phyloP scores from a whole-genome alignment of 2,113 vertebrate species.

The Rafetus swinhoei region DNA sequence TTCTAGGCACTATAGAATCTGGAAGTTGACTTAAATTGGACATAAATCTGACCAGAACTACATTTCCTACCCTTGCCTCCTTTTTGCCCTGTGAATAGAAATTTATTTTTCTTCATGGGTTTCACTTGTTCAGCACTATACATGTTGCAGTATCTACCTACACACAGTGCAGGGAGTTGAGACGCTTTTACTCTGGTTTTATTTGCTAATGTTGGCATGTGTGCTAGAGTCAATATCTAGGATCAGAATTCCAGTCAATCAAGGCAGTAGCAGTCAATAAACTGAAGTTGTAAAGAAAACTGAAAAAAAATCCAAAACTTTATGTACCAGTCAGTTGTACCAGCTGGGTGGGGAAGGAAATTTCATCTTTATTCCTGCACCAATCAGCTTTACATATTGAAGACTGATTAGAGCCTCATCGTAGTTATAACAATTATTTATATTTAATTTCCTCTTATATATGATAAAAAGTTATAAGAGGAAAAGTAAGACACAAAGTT shows the following conservation, averaged over 20 bases:
- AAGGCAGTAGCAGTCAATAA: slow-evolving; percentile 63
- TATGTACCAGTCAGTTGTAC: slow-evolving; percentile 58
- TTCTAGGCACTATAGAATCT: background rate
- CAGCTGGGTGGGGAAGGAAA: slow-evolving; percentile 31
- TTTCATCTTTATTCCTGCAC: slow-evolving; percentile 44
- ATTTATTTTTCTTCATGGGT: background rate
- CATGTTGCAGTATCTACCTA: background rate
- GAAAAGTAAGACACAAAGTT: slow-evolving; percentile 28
- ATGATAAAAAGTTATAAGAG: slow-evolving; percentile 10
- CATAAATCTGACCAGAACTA: slow-evolving; percentile 4
- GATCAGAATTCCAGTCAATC: slow-evolving; percentile 67
- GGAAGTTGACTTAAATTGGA: background rate
- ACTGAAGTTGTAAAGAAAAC: slow-evolving; percentile 60
- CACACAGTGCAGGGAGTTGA: slow-evolving; percentile 36
- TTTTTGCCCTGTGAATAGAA: slow-evolving; percentile 44
- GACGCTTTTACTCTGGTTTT: slow-evolving; percentile 55
- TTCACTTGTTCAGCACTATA: background rate
- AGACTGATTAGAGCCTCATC: slow-evolving; percentile 21
- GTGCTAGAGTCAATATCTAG: slow-evolving; percentile 23
- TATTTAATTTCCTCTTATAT: slow-evolving; percentile 40
- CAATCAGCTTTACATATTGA: background rate
- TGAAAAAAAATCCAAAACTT: slow-evolving; percentile 52
- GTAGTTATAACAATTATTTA: slow-evolving; percentile 55
- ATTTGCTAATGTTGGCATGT: background rate
- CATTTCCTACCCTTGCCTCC: slow-evolving; percentile 8